Conservation (phyloP, 2,797 vertebrate genomes). For the Cossypha heuglini region DNA sequence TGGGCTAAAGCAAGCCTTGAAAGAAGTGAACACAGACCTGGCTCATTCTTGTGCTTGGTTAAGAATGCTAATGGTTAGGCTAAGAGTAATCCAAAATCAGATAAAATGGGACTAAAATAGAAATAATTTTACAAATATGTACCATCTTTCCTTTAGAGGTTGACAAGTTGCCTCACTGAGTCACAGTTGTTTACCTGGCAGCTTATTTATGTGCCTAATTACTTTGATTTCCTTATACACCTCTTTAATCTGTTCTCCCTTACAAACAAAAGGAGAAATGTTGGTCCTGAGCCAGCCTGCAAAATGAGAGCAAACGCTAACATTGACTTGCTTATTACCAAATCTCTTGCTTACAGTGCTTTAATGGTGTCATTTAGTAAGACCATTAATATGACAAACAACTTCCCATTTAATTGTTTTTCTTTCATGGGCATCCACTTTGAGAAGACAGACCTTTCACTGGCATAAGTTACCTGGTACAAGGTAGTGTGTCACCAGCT, state of each 20-base stretch:
- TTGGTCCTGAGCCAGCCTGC: neutral
- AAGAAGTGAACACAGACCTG: neutral
- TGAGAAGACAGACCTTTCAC: neutral
- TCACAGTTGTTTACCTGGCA: neutral
- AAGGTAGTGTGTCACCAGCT: neutral
- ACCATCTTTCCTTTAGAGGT: neutral
- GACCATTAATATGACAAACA: neutral
- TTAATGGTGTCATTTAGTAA: slow-evolving; percentile 6
- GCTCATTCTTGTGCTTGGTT: neutral
- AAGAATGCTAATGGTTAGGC: neutral
- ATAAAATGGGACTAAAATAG: neutral
- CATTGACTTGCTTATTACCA: neutral
- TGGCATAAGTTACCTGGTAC: neutral
- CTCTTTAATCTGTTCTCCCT: neutral
- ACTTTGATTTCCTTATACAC: neutral
- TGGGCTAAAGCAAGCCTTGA: neutral
- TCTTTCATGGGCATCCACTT: neutral
- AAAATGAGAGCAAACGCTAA: neutral
- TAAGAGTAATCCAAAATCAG: neutral
- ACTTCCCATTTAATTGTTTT: neutral
- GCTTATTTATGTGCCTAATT: neutral
- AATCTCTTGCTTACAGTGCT: neutral
- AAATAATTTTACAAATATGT: neutral
- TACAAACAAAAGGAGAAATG: neutral
- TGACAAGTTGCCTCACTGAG: neutral